Percentiles rank a stretch among this genome's conserved stretches.
phyloP scores from a whole-genome alignment of 2,888 invertebrate genomes.

The Incurvaria masculella region DNA sequence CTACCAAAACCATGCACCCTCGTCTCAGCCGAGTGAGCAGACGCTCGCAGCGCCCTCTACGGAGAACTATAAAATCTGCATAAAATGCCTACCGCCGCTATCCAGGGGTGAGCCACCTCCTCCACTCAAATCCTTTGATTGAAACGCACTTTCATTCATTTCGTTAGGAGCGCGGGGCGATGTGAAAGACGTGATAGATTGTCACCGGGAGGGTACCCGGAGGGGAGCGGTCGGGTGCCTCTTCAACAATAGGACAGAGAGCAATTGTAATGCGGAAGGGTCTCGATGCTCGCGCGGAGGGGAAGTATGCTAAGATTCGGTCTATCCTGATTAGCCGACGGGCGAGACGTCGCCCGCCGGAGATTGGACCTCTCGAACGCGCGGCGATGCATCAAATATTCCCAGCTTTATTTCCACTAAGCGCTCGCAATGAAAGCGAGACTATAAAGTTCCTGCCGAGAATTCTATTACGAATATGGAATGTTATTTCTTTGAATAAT shows the following conservation, averaged over 20 bases:
- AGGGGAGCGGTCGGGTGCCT: background rate
- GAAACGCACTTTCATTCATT: background rate
- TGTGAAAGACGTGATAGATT: background rate
- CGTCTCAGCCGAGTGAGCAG: no score
- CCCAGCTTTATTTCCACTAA: slow-evolving; percentile 53
- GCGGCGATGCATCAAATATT: slow-evolving; percentile 42
- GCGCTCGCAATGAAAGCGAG: slow-evolving; percentile 56
- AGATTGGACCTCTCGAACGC: slow-evolving; percentile 35
- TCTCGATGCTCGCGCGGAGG: background rate
- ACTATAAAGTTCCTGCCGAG: slow-evolving; percentile 54
- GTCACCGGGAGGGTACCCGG: background rate
- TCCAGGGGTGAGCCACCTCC: no score
- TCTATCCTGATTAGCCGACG: background rate
- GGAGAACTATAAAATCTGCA: no score
- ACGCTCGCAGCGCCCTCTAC: no score
- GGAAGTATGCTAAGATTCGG: background rate
- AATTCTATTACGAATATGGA: slow-evolving; percentile 58
- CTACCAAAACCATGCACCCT: no score
- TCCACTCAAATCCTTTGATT: background rate
- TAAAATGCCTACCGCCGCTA: no score
- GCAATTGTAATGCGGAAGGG: background rate
- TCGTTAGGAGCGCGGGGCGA: background rate
- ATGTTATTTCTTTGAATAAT: slow-evolving; percentile 39
- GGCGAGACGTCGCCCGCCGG: slow-evolving; percentile 23
- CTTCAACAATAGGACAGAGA: background rate